Percentiles rank a stretch among this genome's conserved stretches.
phyloP scores from a whole-genome alignment of 2,113 vertebrate genomes.

The Eurystomus gularis region DNA sequence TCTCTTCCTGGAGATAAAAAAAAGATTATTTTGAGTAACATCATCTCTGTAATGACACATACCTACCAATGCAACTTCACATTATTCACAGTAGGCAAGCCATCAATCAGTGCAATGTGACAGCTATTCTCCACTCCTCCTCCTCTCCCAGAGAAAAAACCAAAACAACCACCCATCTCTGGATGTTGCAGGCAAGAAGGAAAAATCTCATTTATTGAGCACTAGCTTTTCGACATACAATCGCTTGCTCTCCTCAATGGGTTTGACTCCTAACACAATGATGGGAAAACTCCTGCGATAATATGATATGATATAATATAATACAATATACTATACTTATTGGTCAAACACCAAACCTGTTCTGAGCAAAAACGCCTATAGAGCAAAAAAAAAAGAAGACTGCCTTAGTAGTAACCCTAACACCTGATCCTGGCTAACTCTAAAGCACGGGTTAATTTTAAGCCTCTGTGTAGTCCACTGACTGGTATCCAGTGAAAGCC shows the following conservation, averaged over 20 bases:
- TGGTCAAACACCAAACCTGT: neutral
- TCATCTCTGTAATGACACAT: neutral
- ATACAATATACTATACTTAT: no score
- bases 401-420: neutral
- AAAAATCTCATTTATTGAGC: neutral
- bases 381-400: neutral
- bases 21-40: neutral
- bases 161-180: neutral
- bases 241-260: neutral
- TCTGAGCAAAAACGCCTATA: neutral
- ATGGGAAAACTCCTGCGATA: neutral
- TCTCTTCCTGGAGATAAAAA: neutral
- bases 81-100: slow-evolving; percentile 16
- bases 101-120: slow-evolving; percentile 13
- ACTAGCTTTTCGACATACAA: neutral
- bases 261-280: neutral
- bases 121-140: neutral
- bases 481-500: slow-evolving; percentile 25
- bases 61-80: neutral
- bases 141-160: neutral
- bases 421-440: neutral
- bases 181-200: neutral
- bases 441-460: neutral
- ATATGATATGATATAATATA: no score
- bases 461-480: neutral